phyloP scores from a whole-genome alignment of 1,140 invertebrate genomes.

The Lordiphosa stackelbergi region DNA sequence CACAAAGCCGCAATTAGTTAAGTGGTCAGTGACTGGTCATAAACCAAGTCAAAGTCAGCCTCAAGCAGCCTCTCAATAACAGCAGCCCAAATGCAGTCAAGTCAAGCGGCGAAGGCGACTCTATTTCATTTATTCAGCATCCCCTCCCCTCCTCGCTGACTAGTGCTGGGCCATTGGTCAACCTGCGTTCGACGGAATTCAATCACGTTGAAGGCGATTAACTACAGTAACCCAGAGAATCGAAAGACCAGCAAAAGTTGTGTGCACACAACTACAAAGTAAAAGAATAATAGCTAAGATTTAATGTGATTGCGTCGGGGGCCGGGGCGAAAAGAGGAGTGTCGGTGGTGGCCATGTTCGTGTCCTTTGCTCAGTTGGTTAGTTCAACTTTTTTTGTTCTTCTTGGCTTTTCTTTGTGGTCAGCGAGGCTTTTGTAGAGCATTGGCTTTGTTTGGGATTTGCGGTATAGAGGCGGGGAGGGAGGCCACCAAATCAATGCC shows the following conservation, averaged over 20 bases:
- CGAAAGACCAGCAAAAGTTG: constrained; percentile 31
- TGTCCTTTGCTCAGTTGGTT: constrained; percentile 60
- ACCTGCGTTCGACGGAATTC: constrained; percentile 73
- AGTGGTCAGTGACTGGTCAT: constrained; percentile 65
- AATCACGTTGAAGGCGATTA: constrained; percentile 72
- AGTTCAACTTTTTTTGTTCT: constrained; percentile 42
- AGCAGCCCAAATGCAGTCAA: constrained; percentile 51
- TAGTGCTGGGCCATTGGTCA: constrained; percentile 32
- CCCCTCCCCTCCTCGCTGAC: not conserved
- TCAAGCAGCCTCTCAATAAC: constrained; percentile 6
- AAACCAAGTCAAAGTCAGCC: constrained; percentile 32
- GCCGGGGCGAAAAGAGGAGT: constrained; percentile 4
- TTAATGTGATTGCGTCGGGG: constrained; percentile 68
- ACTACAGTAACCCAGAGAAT: constrained; percentile 37
- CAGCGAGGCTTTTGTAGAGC: constrained; percentile 48
- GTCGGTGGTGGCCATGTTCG: constrained; percentile 39
- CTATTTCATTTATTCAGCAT: constrained; percentile 64
- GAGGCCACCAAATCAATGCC: constrained; percentile 37
- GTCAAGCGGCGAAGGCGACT: constrained; percentile 38
- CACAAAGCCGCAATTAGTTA: constrained; percentile 71
- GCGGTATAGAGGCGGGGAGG: not conserved
- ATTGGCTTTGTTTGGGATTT: constrained; percentile 69
- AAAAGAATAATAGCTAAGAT: constrained; percentile 73
- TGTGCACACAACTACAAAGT: constrained; percentile 54
- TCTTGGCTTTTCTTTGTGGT: constrained; percentile 20